These are phyloP conservation scores for Amorpha juglandis DNA, from an alignment of 2,888 invertebrate species.

Conservation along the genomic window DNA sequence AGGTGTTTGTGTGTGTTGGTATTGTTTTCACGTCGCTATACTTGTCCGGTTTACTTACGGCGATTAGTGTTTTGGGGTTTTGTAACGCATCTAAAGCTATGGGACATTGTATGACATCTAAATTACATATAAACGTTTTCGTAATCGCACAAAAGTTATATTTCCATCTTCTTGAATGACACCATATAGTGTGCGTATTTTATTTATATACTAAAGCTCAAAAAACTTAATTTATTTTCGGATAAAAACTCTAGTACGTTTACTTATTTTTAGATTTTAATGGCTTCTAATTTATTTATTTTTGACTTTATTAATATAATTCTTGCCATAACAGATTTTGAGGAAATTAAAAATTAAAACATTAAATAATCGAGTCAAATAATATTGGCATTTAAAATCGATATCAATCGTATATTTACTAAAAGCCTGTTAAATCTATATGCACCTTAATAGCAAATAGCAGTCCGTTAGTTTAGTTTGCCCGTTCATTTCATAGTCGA, in stretches of 20 bases:
- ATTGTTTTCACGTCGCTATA: conserved; percentile 11
- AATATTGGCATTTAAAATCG: too few relatives aligned
- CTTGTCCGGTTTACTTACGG: conserved; percentile 11
- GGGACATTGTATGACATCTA: background rate
- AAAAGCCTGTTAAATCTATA: background rate
- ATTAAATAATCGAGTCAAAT: too few relatives aligned
- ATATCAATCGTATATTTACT: background rate
- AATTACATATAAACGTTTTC: background rate
- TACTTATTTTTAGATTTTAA: too few relatives aligned
- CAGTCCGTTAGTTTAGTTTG: too few relatives aligned
- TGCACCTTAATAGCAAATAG: background rate
- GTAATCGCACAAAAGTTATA: background rate
- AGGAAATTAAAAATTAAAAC: too few relatives aligned
- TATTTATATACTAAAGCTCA: background rate
- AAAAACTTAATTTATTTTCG: too few relatives aligned
- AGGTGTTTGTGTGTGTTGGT: conserved; percentile 16
- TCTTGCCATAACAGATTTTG: too few relatives aligned
- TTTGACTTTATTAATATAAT: too few relatives aligned
- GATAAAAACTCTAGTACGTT: too few relatives aligned
- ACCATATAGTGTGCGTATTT: background rate
- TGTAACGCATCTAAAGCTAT: conserved; percentile 9
- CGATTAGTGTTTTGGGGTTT: conserved; percentile 5
- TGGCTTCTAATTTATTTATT: too few relatives aligned
- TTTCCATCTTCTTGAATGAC: background rate
- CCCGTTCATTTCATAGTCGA: background rate